Conservation (phyloP, 2,888 invertebrate species). For the Volucella bombylans region DNA sequence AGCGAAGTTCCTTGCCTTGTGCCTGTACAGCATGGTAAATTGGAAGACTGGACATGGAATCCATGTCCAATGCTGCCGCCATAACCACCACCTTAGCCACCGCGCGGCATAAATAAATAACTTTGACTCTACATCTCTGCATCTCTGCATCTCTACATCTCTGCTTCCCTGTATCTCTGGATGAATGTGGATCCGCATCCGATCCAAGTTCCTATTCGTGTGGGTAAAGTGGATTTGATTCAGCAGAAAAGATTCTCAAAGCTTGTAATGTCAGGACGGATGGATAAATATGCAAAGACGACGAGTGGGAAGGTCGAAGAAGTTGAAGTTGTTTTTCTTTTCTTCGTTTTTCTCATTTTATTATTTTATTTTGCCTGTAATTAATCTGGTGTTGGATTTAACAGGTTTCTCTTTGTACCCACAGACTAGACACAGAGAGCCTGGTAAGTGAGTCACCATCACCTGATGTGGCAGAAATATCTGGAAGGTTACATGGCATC, state of each 20-base stretch:
- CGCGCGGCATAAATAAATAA: slow-evolving; percentile 57
- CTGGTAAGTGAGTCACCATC: slow-evolving; percentile 27
- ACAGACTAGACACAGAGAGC: slow-evolving; percentile 16
- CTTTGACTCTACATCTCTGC: slow-evolving; percentile 30
- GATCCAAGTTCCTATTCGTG: slow-evolving; percentile 16
- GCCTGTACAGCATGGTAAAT: slow-evolving; percentile 57
- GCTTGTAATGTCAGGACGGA: neutral
- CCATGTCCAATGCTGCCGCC: neutral
- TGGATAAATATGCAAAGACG: neutral
- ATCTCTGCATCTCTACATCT: neutral
- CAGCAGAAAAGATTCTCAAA: slow-evolving; percentile 37
- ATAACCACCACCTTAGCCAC: slow-evolving; percentile 7
- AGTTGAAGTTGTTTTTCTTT: too few species aligned
- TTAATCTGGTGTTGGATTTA: slow-evolving; percentile 36
- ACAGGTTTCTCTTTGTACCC: slow-evolving; percentile 28
- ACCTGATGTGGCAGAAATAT: slow-evolving; percentile 2
- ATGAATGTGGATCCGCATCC: slow-evolving; percentile 52
- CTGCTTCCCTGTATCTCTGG: neutral
- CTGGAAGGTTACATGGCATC: slow-evolving; percentile 2
- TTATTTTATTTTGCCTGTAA: slow-evolving; percentile 11
- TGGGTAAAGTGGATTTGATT: slow-evolving; percentile 38
- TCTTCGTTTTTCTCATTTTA: too few species aligned
- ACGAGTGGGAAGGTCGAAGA: neutral
- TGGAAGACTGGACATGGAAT: slow-evolving; percentile 29
- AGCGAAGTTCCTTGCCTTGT: neutral